Percentiles rank a stretch among this genome's conserved stretches.
Evolutionary conservation across 2,797 vertebrate genomes (phyloP).

Genomic region (Spheniscus humboldti): DNA sequence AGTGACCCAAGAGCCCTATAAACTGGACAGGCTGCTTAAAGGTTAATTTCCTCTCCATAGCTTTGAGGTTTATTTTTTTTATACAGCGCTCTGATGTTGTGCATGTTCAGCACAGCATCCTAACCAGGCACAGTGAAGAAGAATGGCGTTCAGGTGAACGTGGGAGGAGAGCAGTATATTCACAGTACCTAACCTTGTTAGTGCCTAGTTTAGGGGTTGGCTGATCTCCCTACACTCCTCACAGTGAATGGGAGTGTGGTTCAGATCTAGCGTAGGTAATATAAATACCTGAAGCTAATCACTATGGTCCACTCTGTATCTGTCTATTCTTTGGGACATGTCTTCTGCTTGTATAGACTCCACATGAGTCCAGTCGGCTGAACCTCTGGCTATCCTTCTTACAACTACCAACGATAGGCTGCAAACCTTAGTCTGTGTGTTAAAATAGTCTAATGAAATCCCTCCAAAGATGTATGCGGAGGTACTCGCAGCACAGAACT

Average conservation of each 20-base stretch:
- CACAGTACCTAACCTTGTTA: neutral
- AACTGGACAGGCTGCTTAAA: neutral
- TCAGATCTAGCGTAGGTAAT: neutral
- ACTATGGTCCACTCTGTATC: neutral
- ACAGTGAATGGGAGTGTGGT: neutral
- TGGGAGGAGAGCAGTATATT: neutral
- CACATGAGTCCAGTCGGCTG: rapidly evolving
- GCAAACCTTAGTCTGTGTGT: neutral
- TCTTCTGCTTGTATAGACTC: neutral
- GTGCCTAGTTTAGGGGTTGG: neutral
- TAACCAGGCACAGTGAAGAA: neutral
- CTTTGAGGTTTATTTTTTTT: neutral
- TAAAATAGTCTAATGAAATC: neutral
- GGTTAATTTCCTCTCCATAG: neutral
- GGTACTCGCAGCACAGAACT: neutral
- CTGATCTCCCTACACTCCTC: neutral
- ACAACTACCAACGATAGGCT: rapidly evolving
- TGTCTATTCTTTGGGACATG: neutral
- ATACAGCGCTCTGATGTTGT: neutral
- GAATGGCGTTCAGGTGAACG: neutral
- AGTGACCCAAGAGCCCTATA: neutral
- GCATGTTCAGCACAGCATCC: neutral
- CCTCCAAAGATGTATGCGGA: neutral
- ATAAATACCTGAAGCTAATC: neutral
- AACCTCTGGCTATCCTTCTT: neutral